These are phyloP conservation scores for Todus mexicanus DNA, from an alignment of 2,797 vertebrate genomes.

Conservation along the genomic window DNA sequence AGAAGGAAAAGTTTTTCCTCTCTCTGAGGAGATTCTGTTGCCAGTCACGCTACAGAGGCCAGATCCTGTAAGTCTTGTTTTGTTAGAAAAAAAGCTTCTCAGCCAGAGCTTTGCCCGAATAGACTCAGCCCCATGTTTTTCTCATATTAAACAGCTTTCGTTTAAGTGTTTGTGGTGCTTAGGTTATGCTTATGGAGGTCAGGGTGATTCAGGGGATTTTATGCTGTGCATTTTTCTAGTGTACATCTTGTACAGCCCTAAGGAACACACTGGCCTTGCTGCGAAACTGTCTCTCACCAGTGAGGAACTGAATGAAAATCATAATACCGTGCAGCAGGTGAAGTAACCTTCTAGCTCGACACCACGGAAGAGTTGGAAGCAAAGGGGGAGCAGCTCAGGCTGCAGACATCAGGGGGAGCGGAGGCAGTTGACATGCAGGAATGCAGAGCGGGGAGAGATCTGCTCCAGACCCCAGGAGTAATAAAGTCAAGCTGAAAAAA, in stretches of 20 bases:
- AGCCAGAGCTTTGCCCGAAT: not conserved
- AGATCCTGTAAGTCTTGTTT: not conserved
- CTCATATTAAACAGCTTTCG: not conserved
- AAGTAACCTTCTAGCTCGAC: not conserved
- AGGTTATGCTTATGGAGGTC: not conserved
- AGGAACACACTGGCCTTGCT: not conserved
- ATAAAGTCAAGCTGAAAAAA: slow-evolving; percentile 24
- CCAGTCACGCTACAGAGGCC: not conserved
- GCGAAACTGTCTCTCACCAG: not conserved
- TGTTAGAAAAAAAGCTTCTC: not conserved
- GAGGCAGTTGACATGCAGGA: not conserved
- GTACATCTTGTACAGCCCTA: not conserved
- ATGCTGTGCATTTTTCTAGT: not conserved
- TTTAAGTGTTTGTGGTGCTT: not conserved
- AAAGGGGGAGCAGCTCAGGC: not conserved
- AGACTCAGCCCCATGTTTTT: not conserved
- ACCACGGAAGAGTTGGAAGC: not conserved
- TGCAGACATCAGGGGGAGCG: not conserved
- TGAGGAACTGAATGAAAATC: not conserved
- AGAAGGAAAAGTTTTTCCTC: not conserved
- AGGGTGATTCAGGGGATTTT: not conserved
- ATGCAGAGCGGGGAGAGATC: not conserved
- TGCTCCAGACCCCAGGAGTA: not conserved
- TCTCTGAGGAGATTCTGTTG: not conserved
- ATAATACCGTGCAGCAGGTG: not conserved